A percentile compares a stretch with the other conserved stretches of the same genome.
These are phyloP conservation scores for Chironomus striatipennis DNA, from an alignment of 1,140 invertebrate species.

Conservation along the genomic window DNA sequence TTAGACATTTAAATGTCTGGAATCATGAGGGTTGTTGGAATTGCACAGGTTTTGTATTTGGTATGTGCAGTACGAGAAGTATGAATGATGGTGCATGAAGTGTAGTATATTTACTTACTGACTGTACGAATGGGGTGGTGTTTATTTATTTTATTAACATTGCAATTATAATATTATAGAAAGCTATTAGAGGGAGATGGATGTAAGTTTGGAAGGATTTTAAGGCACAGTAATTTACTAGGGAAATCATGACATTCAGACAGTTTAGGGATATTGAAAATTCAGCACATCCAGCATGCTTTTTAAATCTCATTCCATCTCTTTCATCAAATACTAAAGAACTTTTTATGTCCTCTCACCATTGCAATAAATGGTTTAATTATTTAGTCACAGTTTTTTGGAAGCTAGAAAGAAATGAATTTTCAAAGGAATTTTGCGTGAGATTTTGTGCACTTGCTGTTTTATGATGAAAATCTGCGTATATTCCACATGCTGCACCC, in stretches of 20 bases:
- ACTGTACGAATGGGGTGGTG: neutral
- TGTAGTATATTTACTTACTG: slow-evolving; percentile 3
- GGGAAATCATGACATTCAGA: neutral
- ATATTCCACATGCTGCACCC: neutral
- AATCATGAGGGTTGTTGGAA: neutral
- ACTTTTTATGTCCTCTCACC: neutral
- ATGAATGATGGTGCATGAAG: slow-evolving; percentile 1
- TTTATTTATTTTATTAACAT: slow-evolving; percentile 24
- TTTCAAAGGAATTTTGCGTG: slow-evolving; percentile 15
- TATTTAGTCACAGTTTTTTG: slow-evolving; percentile 17
- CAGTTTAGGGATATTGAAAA: neutral
- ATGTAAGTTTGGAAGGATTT: neutral
- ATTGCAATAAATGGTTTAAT: slow-evolving; percentile 21
- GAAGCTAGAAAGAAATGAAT: neutral
- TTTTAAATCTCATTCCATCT: neutral
- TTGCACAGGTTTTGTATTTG: slow-evolving; percentile 12
- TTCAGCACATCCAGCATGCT: neutral
- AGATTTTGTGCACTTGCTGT: slow-evolving; percentile 18
- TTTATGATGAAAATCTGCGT: neutral
- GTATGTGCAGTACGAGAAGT: neutral
- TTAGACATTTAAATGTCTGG: neutral
- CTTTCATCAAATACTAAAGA: neutral
- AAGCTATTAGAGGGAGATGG: slow-evolving; percentile 9
- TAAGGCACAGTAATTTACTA: neutral
- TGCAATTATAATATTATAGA: slow-evolving; percentile 19